Evolutionary conservation across 2,888 invertebrate genomes (phyloP).

Genomic region (Rotaria magnacalcarata): DNA sequence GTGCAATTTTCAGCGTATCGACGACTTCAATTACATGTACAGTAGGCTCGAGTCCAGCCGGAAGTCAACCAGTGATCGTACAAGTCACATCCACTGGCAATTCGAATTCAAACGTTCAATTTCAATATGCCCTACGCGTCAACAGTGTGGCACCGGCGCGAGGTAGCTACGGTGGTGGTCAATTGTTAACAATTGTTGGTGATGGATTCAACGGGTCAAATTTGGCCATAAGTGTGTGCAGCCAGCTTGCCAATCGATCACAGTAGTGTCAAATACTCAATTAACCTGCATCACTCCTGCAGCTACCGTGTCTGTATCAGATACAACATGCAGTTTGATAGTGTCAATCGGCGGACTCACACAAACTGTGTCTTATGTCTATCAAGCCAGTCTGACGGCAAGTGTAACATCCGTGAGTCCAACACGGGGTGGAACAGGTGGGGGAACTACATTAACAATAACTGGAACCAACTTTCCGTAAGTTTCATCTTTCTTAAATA

Average conservation of each 20-base stretch:
- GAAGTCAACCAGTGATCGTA: not conserved
- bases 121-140: not conserved
- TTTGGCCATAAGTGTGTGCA: not conserved
- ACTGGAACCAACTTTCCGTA: slow-evolving; percentile 40
- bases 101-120: not conserved
- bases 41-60: slow-evolving; percentile 14
- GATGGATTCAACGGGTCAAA: slow-evolving; percentile 36
- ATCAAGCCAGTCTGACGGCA: slow-evolving; percentile 27
- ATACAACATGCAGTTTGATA: not conserved
- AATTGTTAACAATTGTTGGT: not conserved
- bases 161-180: slow-evolving; percentile 33
- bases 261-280: not conserved
- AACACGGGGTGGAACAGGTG: slow-evolving; percentile 43
- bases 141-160: not conserved
- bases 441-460: slow-evolving; percentile 42
- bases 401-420: not conserved
- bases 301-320: not conserved
- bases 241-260: not conserved
- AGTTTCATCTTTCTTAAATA: not conserved
- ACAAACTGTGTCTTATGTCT: not conserved
- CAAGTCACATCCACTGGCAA: not conserved
- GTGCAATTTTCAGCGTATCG: not conserved
- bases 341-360: not conserved
- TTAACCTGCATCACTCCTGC: not conserved
- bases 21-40: slow-evolving; percentile 37